A percentile compares a stretch with the other conserved stretches of the same genome.
Evolutionary conservation across 30 jellyfish, hydroid and myxozoan species (phyloP).

Genomic region (Cassiopea andromeda): DNA sequence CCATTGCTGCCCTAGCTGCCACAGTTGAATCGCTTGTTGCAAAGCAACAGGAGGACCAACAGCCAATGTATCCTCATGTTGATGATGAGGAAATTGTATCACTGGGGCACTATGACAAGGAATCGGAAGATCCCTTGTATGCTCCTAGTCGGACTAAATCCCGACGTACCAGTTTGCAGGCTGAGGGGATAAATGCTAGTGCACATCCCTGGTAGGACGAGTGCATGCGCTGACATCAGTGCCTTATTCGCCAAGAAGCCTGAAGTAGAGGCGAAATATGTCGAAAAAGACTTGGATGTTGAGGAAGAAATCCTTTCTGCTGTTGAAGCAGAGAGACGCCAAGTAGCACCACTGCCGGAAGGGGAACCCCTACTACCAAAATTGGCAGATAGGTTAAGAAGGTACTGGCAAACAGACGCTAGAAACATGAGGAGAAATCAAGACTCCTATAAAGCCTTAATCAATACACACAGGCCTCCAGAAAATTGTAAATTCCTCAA

Average conservation of each 20-base stretch:
- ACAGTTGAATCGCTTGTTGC: background rate
- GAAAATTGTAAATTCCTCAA: too few species aligned
- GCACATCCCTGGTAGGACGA: background rate
- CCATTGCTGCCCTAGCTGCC: background rate
- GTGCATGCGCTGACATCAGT: constrained; percentile 10
- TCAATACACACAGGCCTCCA: background rate
- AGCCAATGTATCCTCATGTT: background rate
- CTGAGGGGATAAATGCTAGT: background rate
- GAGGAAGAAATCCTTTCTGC: background rate
- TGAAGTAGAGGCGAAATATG: background rate
- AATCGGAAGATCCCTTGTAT: background rate
- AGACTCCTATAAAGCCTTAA: background rate
- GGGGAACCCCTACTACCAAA: too few species aligned
- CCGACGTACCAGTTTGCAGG: constrained; percentile 3
- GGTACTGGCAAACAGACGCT: background rate
- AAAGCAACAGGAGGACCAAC: constrained; percentile 1
- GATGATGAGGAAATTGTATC: background rate
- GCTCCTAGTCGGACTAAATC: background rate
- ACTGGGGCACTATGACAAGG: background rate
- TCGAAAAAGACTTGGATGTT: background rate
- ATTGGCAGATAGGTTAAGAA: background rate
- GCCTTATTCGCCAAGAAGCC: background rate
- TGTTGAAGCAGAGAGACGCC: background rate
- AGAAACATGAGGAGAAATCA: background rate
- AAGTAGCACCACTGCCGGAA: background rate